phyloP scores from a whole-genome alignment of 2,888 invertebrate species.

The Lithophane socia region DNA sequence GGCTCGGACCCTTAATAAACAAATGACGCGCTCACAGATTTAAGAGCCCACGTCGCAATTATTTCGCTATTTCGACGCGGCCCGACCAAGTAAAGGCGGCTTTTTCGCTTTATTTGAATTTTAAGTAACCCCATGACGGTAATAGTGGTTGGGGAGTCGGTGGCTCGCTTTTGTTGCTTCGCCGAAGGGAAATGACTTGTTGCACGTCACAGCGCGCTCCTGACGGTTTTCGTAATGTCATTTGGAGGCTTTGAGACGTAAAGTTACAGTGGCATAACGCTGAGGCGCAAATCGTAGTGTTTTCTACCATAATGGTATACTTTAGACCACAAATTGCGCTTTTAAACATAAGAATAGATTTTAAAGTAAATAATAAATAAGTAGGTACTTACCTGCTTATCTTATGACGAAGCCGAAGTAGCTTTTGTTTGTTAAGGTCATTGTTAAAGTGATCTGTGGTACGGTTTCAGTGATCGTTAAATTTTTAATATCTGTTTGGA shows the following conservation, averaged over 20 bases:
- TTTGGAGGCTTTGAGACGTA: constrained; percentile 44
- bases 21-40: constrained; percentile 85
- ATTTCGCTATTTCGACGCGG: constrained; percentile 85
- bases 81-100: constrained; percentile 75
- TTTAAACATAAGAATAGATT: constrained; percentile 22
- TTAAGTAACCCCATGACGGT: constrained; percentile 74
- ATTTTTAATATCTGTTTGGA: constrained; percentile 23
- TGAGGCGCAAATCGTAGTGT: constrained; percentile 29
- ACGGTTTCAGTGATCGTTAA: constrained; percentile 21
- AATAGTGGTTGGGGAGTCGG: constrained; percentile 65
- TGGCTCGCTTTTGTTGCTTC: constrained; percentile 66
- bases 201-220: constrained; percentile 51
- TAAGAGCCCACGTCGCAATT: constrained; percentile 84
- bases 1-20: constrained; percentile 85
- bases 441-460: constrained; percentile 13
- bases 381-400: not conserved
- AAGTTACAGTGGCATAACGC: constrained; percentile 44
- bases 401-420: not conserved
- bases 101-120: constrained; percentile 82
- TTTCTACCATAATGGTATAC: constrained; percentile 20
- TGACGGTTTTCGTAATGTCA: constrained; percentile 63
- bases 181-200: constrained; percentile 66
- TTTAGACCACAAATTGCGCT: constrained; percentile 26
- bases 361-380: constrained; percentile 23
- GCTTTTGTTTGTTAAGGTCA: constrained; percentile 22